These are phyloP conservation scores for Antheraea assamensis DNA, from an alignment of 2,888 invertebrate genomes.

Conservation along the genomic window DNA sequence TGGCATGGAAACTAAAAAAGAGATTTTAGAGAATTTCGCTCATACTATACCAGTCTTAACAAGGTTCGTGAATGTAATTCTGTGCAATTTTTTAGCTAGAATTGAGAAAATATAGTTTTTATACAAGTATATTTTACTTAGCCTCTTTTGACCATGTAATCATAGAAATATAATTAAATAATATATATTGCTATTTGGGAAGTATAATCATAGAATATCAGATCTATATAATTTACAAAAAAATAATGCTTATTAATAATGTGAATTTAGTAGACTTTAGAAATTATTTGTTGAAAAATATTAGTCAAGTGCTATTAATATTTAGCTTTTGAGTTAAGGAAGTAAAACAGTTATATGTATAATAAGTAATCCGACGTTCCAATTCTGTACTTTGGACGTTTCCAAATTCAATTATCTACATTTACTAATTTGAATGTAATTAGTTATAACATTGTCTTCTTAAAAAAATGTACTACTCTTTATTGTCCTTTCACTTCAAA, in stretches of 20 bases:
- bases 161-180: neutral
- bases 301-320: neutral
- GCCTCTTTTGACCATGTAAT: neutral
- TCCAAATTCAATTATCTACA: neutral
- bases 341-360: neutral
- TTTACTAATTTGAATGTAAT: neutral
- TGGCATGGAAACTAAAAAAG: constrained; percentile 49
- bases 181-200: neutral
- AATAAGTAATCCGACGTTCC: too few species aligned
- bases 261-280: neutral
- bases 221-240: neutral
- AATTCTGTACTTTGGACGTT: neutral
- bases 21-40: constrained; percentile 55
- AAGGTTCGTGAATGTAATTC: constrained; percentile 51
- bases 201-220: neutral
- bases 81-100: constrained; percentile 45
- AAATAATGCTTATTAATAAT: neutral
- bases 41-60: constrained; percentile 56
- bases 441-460: too few species aligned
- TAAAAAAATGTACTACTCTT: too few species aligned
- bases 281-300: neutral
- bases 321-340: too few species aligned
- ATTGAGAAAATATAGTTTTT: constrained; percentile 53
- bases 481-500: too few species aligned
- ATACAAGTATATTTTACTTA: neutral